Evolutionary conservation across 2,797 vertebrate species (phyloP), one percentile per base, ranked within the genome.

Genomic region (Argyrosomus regius): DNA sequence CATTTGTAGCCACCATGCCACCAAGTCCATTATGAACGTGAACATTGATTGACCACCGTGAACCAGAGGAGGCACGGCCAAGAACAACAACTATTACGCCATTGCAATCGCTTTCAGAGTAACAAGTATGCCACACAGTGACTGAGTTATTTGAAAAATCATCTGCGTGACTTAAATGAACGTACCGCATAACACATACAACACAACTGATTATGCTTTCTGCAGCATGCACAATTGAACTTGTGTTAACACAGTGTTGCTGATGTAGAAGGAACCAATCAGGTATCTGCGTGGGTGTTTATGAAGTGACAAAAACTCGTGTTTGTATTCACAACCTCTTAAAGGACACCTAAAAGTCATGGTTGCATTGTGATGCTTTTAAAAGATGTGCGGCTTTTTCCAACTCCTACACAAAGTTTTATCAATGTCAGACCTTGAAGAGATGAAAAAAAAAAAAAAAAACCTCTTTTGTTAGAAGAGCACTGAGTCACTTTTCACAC

Each of bases 401-500:
- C 18, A 28, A 68, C 89, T 82, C 87, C 86, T 14, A 78, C 84
- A 59, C 78, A 26, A 62, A 31, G 50, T 83, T 78, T 82, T 48
- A 61, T 77, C 77, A 54, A 31, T 84, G 78, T 78, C 73, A 80
- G 72, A 83, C 79, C 75, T 80, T 67, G 14, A 65, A 75, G 70
- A 68, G 57, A 76, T 84, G 24, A 48, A 57, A 62, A 71, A 56
- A 79, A 49, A 18, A 31, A 31, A 35, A 35, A 7, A 1, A 35
- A 35, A 35, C 16, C 2, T 6, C 53, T 83, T 76, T 84, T 81
- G 75, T 87, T 57, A 48, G 64, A 88, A 76, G 45, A 69, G 61
- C 74, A 48, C 60, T 79, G 90, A 91, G 70, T 88, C 88, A 86
- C 85, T 85, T 65, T 73, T 88, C 82, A 68, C 75, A 60, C 76